Evolutionary conservation across 1,140 invertebrate species (phyloP).

Genomic region (Cotesia glomerata): DNA sequence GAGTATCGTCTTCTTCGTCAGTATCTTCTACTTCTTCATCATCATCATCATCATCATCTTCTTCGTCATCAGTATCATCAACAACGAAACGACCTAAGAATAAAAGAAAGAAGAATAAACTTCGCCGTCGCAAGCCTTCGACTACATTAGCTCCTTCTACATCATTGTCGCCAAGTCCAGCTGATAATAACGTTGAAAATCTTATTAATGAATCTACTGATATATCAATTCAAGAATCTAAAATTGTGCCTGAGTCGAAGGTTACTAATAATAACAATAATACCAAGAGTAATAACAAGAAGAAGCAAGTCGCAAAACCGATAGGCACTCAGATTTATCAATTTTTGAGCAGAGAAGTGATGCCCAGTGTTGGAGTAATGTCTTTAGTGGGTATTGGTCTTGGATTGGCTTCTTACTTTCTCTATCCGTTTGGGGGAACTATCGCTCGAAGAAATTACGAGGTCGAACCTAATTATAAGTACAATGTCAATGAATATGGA

Average conservation of each 20-base stretch:
- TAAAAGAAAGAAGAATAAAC: slow-evolving; percentile 68
- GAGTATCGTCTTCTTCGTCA: no score
- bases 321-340: slow-evolving; percentile 78
- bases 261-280: slow-evolving; percentile 38
- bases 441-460: slow-evolving; percentile 72
- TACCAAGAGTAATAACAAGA: slow-evolving; percentile 53
- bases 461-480: slow-evolving; percentile 67
- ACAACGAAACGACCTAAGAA: slow-evolving; percentile 61
- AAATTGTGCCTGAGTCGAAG: slow-evolving; percentile 60
- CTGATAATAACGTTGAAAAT: slow-evolving; percentile 11
- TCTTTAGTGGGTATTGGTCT: slow-evolving; percentile 73
- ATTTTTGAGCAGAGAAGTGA: slow-evolving; percentile 78
- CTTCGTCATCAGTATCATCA: slow-evolving; percentile 34
- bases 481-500: slow-evolving; percentile 71
- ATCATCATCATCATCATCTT: not conserved
- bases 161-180: not conserved
- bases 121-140: slow-evolving; percentile 63
- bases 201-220: slow-evolving; percentile 35
- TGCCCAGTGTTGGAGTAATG: slow-evolving; percentile 79
- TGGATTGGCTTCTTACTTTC: slow-evolving; percentile 76
- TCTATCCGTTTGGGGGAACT: slow-evolving; percentile 74
- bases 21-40: no score
- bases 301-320: slow-evolving; percentile 60
- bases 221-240: slow-evolving; percentile 57
- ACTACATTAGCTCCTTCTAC: slow-evolving; percentile 37